A percentile compares a stretch with the other conserved stretches of the same genome.
phyloP scores from a whole-genome alignment of 2,888 invertebrate species.

The Bellardia bayeri region DNA sequence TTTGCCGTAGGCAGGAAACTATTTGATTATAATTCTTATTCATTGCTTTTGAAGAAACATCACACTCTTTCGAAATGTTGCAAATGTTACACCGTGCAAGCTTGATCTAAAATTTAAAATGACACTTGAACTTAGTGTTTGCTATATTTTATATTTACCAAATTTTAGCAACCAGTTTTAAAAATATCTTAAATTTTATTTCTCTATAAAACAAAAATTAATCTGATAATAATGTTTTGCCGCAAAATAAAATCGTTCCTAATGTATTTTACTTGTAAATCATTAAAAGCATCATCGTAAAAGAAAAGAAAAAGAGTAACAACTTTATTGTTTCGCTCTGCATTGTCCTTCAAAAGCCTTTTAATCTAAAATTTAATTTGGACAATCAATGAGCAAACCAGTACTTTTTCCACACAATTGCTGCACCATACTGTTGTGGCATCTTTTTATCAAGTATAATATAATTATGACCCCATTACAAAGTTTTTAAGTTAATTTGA shows the following conservation, averaged over 20 bases:
- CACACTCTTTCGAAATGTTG: no score
- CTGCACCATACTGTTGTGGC: conserved; percentile 32
- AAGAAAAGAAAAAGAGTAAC: background rate
- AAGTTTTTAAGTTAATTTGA: conserved; percentile 66
- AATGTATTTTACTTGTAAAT: conserved; percentile 60
- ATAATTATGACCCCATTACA: conserved; percentile 68
- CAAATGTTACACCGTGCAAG: no score
- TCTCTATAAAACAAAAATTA: background rate
- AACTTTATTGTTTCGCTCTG: conserved; percentile 35
- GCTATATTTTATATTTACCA: no score
- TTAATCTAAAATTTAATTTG: conserved; percentile 64
- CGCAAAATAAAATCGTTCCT: background rate
- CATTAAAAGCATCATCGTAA: conserved; percentile 36
- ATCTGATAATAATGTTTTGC: background rate
- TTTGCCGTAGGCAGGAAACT: no score
- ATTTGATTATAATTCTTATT: no score
- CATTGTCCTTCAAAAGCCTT: conserved; percentile 65
- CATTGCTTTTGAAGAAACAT: no score
- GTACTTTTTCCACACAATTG: conserved; percentile 55
- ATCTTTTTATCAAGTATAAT: conserved; percentile 62
- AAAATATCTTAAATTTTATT: background rate
- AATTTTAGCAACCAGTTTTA: no score
- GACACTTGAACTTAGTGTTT: no score
- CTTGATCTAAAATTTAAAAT: no score
- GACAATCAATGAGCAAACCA: conserved; percentile 56